These are phyloP conservation scores for Callionymus lyra DNA, from an alignment of 2,113 vertebrate genomes.

Conservation along the genomic window DNA sequence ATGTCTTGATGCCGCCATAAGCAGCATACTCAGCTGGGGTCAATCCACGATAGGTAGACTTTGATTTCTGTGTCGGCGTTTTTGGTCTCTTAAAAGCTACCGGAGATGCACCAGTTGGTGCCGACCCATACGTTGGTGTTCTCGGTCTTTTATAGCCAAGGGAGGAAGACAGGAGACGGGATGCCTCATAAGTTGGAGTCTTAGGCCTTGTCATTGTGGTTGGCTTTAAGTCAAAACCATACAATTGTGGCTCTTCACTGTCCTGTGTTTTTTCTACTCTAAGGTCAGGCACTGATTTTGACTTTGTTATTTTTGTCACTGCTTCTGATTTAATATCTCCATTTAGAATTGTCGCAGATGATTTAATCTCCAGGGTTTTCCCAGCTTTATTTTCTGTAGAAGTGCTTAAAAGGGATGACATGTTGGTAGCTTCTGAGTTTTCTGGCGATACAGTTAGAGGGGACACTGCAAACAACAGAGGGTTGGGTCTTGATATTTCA, in stretches of 20 bases:
- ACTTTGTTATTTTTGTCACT: constrained; percentile 27
- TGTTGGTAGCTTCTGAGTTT: constrained; percentile 42
- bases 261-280: constrained; percentile 10
- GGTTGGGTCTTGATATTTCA: constrained; percentile 66
- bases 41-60: constrained; percentile 60
- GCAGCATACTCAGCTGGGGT: constrained; percentile 65
- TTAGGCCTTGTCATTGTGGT: constrained; percentile 28
- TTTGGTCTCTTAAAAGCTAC: constrained; percentile 50
- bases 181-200: constrained; percentile 47
- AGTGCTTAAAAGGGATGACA: constrained; percentile 9
- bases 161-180: constrained; percentile 32
- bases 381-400: constrained; percentile 4
- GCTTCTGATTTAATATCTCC: constrained; percentile 34
- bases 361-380: constrained; percentile 12
- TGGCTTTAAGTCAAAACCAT: constrained; percentile 14
- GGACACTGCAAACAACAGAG: constrained; percentile 63
- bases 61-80: constrained; percentile 53
- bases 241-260: constrained; percentile 8
- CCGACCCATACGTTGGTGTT: constrained; percentile 38
- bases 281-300: constrained; percentile 31
- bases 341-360: constrained; percentile 23
- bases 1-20: constrained; percentile 61
- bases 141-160: constrained; percentile 50
- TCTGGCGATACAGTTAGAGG: constrained; percentile 53
- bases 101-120: constrained; percentile 18